phyloP scores from a whole-genome alignment of 2,888 invertebrate species.

The Chloromyia formosa region DNA sequence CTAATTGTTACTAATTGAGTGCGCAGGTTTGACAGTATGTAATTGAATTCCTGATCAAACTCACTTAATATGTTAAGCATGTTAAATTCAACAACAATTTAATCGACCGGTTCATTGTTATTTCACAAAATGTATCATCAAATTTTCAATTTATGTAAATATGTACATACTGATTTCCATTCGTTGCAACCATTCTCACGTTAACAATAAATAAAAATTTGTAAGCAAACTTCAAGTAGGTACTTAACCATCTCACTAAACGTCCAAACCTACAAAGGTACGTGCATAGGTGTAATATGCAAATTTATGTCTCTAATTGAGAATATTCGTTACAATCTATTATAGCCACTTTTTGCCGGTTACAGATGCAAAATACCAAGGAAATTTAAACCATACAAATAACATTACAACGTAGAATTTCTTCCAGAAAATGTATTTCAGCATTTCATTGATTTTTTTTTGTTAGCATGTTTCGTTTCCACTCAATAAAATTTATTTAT shows the following conservation, averaged over 20 bases:
- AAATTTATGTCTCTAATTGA: slow-evolving; percentile 12
- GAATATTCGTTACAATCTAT: slow-evolving; percentile 37
- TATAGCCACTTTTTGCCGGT: neutral
- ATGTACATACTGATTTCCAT: too few species aligned
- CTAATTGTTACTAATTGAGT: too few species aligned
- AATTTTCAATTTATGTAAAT: too few species aligned
- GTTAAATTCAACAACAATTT: too few species aligned
- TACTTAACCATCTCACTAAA: neutral
- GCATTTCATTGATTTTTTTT: neutral
- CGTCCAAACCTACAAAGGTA: too few species aligned
- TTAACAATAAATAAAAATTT: slow-evolving; percentile 34
- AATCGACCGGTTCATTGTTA: too few species aligned
- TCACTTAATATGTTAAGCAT: too few species aligned
- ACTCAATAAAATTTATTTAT: slow-evolving; percentile 16
- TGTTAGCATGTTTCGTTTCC: neutral
- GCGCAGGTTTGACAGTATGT: too few species aligned
- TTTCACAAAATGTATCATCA: too few species aligned
- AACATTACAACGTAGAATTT: neutral
- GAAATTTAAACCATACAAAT: neutral
- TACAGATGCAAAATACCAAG: neutral
- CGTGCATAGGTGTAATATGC: neutral
- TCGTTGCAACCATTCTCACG: neutral
- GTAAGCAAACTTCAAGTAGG: slow-evolving; percentile 2
- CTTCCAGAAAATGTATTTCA: neutral
- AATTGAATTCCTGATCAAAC: too few species aligned